These are phyloP conservation scores for Montifringilla adamsi DNA, from an alignment of 2,113 vertebrate species.

Conservation along the genomic window DNA sequence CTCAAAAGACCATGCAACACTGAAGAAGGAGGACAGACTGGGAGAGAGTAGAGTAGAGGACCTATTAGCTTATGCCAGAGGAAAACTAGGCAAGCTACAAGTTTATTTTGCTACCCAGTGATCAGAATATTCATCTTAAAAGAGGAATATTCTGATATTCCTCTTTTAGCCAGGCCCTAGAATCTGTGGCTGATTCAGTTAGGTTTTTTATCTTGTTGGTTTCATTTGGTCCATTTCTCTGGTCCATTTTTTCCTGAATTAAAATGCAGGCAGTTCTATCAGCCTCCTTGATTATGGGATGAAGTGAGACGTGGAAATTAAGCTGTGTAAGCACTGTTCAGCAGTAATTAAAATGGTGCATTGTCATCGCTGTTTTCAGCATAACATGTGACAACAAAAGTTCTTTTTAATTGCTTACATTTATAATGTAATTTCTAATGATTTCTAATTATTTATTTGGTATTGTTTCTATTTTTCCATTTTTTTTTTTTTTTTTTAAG, in stretches of 20 bases:
- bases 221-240: not conserved
- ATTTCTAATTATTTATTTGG: not conserved
- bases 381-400: not conserved
- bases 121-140: not conserved
- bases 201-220: fast-evolving
- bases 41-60: not conserved
- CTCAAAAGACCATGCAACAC: not conserved
- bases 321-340: not conserved
- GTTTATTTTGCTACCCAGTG: not conserved
- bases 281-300: not conserved
- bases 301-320: not conserved
- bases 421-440: not conserved
- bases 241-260: not conserved
- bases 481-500: not conserved
- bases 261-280: not conserved
- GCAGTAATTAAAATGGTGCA: not conserved
- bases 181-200: not conserved
- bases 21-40: not conserved
- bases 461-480: not conserved
- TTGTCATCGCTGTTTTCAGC: not conserved
- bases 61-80: not conserved
- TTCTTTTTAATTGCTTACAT: not conserved
- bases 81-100: not conserved
- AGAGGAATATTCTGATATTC: not conserved
- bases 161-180: no score